These are phyloP conservation scores for Drosophila ambigua DNA, from an alignment of 1,140 invertebrate species.

Conservation along the genomic window DNA sequence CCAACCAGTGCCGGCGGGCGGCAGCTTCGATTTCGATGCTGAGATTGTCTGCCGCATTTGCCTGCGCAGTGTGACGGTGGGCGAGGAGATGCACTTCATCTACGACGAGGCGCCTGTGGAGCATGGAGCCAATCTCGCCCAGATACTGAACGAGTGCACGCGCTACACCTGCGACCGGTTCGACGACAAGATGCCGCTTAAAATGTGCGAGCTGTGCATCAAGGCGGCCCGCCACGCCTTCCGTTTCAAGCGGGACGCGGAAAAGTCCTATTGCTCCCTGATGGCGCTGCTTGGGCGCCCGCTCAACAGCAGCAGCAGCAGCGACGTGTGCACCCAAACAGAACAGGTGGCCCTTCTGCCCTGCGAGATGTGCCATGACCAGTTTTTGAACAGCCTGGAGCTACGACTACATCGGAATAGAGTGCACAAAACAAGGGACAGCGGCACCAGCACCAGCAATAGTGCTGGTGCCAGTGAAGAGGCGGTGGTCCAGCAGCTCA, in stretches of 20 bases:
- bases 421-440: slow-evolving; percentile 25
- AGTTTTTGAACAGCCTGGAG: slow-evolving; percentile 64
- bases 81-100: slow-evolving; percentile 63
- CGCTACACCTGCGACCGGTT: slow-evolving; percentile 58
- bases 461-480: no score
- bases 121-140: slow-evolving; percentile 60
- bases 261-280: slow-evolving; percentile 68
- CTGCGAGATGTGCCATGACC: slow-evolving; percentile 70
- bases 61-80: slow-evolving; percentile 52
- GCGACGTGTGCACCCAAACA: slow-evolving; percentile 70
- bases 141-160: slow-evolving; percentile 75
- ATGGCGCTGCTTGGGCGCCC: slow-evolving; percentile 49
- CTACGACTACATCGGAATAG: slow-evolving; percentile 65
- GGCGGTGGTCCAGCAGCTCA: slow-evolving; percentile 28
- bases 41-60: slow-evolving; percentile 74
- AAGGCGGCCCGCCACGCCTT: slow-evolving; percentile 67
- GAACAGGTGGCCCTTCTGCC: slow-evolving; percentile 63
- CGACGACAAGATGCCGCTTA: slow-evolving; percentile 63
- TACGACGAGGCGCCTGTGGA: slow-evolving; percentile 68
- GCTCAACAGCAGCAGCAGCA: slow-evolving; percentile 29
- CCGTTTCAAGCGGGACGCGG: slow-evolving; percentile 67
- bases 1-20: slow-evolving; percentile 10
- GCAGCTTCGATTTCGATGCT: slow-evolving; percentile 41
- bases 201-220: slow-evolving; percentile 68
- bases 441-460: not conserved